A percentile compares a stretch with the other conserved stretches of the same genome.
phyloP scores from a whole-genome alignment of 2,797 vertebrate genomes.

The Allobates femoralis region DNA sequence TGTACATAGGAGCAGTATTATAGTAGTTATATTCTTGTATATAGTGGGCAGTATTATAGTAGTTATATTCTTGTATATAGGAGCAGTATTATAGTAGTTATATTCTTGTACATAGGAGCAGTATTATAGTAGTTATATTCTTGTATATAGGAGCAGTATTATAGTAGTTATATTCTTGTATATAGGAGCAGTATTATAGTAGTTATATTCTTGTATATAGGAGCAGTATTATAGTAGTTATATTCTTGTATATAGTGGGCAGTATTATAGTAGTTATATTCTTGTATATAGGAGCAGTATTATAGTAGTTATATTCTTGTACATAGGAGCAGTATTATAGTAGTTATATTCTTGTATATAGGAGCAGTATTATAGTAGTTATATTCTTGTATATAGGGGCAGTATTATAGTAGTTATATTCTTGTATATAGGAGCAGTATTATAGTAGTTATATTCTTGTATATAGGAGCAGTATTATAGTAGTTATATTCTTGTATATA shows the following conservation, averaged over 20 bases:
- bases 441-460: constrained; percentile 6
- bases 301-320: constrained; percentile 17
- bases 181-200: neutral
- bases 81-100: neutral
- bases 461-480: neutral
- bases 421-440: neutral
- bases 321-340: constrained; percentile 3
- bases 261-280: neutral
- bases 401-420: constrained; percentile 8
- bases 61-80: constrained; percentile 3
- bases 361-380: neutral
- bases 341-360: constrained; percentile 1
- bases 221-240: constrained; percentile 6
- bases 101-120: constrained; percentile 1
- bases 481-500: constrained; percentile 4
- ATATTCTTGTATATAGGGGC: constrained; percentile 1
- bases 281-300: neutral
- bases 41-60: neutral
- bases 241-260: neutral
- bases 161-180: constrained; percentile 16
- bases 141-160: neutral
- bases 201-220: neutral
- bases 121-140: constrained; percentile 10
- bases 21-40: constrained; percentile 5
- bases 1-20: neutral